Base-by-base conservation (phyloP, 1,140 invertebrate species). In the Tyrophagus putrescentiae region DNA sequence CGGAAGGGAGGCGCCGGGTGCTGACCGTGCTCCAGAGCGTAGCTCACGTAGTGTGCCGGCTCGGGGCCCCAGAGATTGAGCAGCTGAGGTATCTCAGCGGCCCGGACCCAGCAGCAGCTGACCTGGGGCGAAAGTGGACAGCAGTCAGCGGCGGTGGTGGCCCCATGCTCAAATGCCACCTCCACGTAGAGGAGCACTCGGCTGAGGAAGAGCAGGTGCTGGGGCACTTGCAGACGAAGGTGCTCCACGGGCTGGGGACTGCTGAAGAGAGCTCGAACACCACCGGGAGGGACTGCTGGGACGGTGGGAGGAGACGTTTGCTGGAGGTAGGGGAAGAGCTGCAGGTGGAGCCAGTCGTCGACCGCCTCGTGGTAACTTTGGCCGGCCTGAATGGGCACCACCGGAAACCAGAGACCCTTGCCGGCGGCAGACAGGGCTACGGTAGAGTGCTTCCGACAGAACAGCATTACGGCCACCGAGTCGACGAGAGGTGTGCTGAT, bases 161-260 rank as follows among this genome's bases (percentile, higher is more conserved):
- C 23, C 18, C 31, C n/a, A 5, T 21, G 18, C 5, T 58, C 36
- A 41, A n/a, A n/a, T 58, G 9, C 29, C 16, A 57, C 4, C 16
- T 57, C 42, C 16, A 7, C 18, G 5, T 6, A 6, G 44, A 21
- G 57, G 6, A 48, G 27, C n/a, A 60, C 50, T 11, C 42, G 42
- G 16, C 11, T 60, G 4, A 57, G 41, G 18, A 58, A 28, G 28
- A 53, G 4, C 6, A 23, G 16, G 4, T n/a, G 6, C 32, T 57
- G 39, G 16, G 58, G 58, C 4, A 60, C 9, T 29, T 60, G 52
- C 29, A 60, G 4, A 5, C 50, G 23, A 4, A 58, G 28, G 23
- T 21, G 11, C n/a, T 60, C 21, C 7, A 60, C 4, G 21, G 32
- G 9, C n/a, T 58, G 21, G 7, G 28, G 58, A 18, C 13, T 5